These are phyloP conservation scores for Operophtera brumata DNA, from an alignment of 2,888 invertebrate species.

Conservation along the genomic window DNA sequence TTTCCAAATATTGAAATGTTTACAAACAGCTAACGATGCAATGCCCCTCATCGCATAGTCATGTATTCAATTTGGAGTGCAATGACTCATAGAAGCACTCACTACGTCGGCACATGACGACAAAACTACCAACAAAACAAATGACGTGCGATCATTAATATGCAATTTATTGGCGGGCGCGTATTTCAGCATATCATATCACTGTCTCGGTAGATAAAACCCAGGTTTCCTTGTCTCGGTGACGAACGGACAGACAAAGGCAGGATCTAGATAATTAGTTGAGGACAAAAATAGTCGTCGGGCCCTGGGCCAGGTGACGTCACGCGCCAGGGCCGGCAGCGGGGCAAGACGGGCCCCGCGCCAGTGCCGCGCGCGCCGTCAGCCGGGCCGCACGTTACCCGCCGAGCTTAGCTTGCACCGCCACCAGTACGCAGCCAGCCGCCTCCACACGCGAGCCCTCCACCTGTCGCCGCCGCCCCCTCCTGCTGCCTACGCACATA, in stretches of 20 bases:
- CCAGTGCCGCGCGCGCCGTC: slow-evolving; percentile 80
- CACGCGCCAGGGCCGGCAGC: slow-evolving; percentile 74
- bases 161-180: slow-evolving; percentile 29
- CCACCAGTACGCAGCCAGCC: slow-evolving; percentile 38
- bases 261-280: slow-evolving; percentile 78
- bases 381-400: slow-evolving; percentile 68
- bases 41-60: slow-evolving; percentile 26
- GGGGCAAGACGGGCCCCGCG: slow-evolving; percentile 81
- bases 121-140: slow-evolving; percentile 39
- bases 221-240: slow-evolving; percentile 65
- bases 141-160: slow-evolving; percentile 43
- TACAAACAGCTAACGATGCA: slow-evolving; percentile 22
- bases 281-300: slow-evolving; percentile 78
- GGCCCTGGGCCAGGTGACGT: slow-evolving; percentile 81
- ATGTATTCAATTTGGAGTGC: slow-evolving; percentile 41
- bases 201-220: slow-evolving; percentile 47
- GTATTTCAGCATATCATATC: slow-evolving; percentile 26
- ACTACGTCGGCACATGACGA: slow-evolving; percentile 36
- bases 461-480: slow-evolving; percentile 39
- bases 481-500: slow-evolving; percentile 42
- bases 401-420: slow-evolving; percentile 44
- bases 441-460: slow-evolving; percentile 38
- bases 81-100: slow-evolving; percentile 44
- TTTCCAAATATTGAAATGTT: slow-evolving; percentile 16
- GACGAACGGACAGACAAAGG: slow-evolving; percentile 66